Conservation (phyloP, 1,140 invertebrate genomes). For the Triops cancriformis region DNA sequence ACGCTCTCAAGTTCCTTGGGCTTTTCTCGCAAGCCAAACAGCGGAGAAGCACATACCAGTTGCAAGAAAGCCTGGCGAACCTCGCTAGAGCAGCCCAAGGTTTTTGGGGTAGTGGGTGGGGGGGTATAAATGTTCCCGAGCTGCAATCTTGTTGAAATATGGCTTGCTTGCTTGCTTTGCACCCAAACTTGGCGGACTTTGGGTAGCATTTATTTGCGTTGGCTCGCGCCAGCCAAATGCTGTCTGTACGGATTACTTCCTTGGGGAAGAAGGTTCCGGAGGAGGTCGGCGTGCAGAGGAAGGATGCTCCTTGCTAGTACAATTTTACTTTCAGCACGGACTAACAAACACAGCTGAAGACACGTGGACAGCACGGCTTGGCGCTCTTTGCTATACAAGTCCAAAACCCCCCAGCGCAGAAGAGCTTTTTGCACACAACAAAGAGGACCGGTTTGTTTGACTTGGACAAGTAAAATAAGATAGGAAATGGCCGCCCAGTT, state of each 20-base stretch:
- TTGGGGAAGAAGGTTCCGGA: background rate
- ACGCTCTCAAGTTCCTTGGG: too few species aligned
- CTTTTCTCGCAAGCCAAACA: too few species aligned
- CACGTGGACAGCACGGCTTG: background rate
- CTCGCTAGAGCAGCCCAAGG: too few species aligned
- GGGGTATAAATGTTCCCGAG: background rate
- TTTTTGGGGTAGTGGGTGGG: too few species aligned
- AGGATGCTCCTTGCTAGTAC: background rate
- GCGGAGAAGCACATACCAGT: too few species aligned
- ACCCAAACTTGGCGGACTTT: background rate
- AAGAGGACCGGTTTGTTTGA: conserved; percentile 5
- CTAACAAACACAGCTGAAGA: conserved; percentile 10
- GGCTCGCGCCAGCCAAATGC: background rate
- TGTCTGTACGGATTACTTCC: background rate
- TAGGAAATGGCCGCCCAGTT: background rate
- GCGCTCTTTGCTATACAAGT: background rate
- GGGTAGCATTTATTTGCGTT: background rate
- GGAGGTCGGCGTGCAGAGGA: background rate
- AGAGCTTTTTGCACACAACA: background rate
- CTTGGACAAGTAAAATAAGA: background rate
- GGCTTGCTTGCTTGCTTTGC: background rate
- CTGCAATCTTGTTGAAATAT: background rate
- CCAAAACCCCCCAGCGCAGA: background rate
- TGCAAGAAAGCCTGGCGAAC: too few species aligned
- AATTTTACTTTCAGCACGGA: background rate